Percentiles rank a stretch among this genome's conserved stretches.
These are phyloP conservation scores for Iphiclides podalirius DNA, from an alignment of 2,888 invertebrate genomes.

Conservation along the genomic window DNA sequence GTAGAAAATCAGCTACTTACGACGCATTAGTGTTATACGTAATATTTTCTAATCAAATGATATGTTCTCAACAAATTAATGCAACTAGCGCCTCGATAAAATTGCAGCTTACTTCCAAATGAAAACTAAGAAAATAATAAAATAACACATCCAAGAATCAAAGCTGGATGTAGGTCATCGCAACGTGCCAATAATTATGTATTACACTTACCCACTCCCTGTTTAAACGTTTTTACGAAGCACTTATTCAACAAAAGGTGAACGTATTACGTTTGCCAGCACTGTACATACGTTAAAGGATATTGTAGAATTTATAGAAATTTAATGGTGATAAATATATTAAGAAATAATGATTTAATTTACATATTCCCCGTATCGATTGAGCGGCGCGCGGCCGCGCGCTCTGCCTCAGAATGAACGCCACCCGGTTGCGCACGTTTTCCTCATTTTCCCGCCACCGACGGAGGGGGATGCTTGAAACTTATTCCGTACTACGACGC, in stretches of 20 bases:
- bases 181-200: slow-evolving; percentile 68
- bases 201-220: slow-evolving; percentile 60
- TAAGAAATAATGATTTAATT: slow-evolving; percentile 24
- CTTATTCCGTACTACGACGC: slow-evolving; percentile 34
- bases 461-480: slow-evolving; percentile 34
- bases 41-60: too few species aligned
- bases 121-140: slow-evolving; percentile 1
- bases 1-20: too few species aligned
- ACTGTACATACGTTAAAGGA: neutral
- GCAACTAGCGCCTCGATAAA: too few species aligned
- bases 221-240: slow-evolving; percentile 54
- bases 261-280: slow-evolving; percentile 5
- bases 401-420: slow-evolving; percentile 61
- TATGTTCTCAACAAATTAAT: too few species aligned
- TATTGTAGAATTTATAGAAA: neutral
- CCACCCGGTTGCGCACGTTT: slow-evolving; percentile 67
- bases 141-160: slow-evolving; percentile 20
- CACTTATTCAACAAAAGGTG: slow-evolving; percentile 39
- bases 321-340: slow-evolving; percentile 11
- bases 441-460: slow-evolving; percentile 66
- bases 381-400: slow-evolving; percentile 70
- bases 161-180: slow-evolving; percentile 67
- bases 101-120: slow-evolving; percentile 2
- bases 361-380: slow-evolving; percentile 51
- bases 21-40: too few species aligned